Evolutionary conservation across 2,113 vertebrate genomes (phyloP).

Genomic region (Agelaius phoeniceus): DNA sequence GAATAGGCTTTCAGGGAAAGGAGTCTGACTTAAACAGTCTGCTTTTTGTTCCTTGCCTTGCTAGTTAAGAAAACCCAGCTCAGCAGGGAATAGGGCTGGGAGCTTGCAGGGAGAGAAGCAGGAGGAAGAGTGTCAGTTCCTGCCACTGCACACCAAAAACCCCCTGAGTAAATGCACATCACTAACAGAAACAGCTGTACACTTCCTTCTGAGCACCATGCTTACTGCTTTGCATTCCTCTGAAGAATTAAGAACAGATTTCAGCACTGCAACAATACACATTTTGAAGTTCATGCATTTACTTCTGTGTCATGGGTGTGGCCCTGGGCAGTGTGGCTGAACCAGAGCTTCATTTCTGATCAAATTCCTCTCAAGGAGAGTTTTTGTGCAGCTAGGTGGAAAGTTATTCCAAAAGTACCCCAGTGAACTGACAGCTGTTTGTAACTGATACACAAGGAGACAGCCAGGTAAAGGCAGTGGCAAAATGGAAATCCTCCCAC

Average conservation of each 20-base stretch:
- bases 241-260: background rate
- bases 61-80: background rate
- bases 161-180: background rate
- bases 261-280: background rate
- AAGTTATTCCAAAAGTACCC: background rate
- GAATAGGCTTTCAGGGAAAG: constrained; percentile 29
- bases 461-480: background rate
- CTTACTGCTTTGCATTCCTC: background rate
- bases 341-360: background rate
- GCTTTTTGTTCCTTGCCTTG: constrained; percentile 45
- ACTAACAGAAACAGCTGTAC: background rate
- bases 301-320: background rate
- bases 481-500: background rate
- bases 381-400: background rate
- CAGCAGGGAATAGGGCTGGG: constrained; percentile 3
- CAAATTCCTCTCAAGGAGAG: background rate
- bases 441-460: background rate
- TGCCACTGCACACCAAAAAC: background rate
- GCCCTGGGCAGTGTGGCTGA: background rate
- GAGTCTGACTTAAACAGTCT: constrained; percentile 30
- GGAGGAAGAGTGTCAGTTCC: background rate
- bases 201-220: background rate
- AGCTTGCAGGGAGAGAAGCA: background rate
- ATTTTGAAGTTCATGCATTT: background rate
- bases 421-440: background rate